Base-by-base conservation (phyloP, 2,797 vertebrate species). In the Vireo griseus region DNA sequence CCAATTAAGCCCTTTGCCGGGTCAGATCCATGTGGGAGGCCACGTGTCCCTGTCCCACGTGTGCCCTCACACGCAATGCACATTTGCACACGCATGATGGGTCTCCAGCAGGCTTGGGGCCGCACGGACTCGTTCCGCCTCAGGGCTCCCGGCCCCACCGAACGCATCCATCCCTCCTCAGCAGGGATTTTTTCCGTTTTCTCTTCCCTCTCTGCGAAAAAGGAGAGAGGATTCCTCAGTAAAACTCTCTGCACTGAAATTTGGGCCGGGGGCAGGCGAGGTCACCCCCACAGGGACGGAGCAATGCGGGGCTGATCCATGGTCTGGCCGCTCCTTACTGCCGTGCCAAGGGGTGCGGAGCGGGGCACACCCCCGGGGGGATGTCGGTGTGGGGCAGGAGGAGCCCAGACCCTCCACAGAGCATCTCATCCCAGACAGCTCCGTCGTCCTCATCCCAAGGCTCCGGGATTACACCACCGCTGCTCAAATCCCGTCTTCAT, bases 281-380 rank as follows among this genome's bases (percentile, higher is more conserved):
- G 44, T 35, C 67, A 16, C 39, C 20, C 29, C 10, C 5, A 3
- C 0, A 0, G 65, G 54, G 42, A 8, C 1, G 4, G 26, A 25
- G 31, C 37, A 2, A 10, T 2, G 14, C 0, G 2, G 48, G 59
- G 82, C 50, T 63, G 89, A 14, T 18, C 65, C 17, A 0, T 7
- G 50, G 17, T 25, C 26, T 15, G 7, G 61, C 31, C 5, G 8
- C 45, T 51, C 2, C 59, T 59, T 1, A 1, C 44, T 4, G 50
- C 74, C 0, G 0, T 17, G 62, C 62, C 14, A 3, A 19, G 26
- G 26, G 51, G 11, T 16, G 3, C 0, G 2, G 22, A 17, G 17
- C 15, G 22, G 33, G 33, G 55, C 25, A 5, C 7, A 8, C 15
- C n/a, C 59, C 71, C 0, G 0, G 0, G 8, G 51, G 45, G 50